A percentile compares a stretch with the other conserved stretches of the same genome.
Conservation (phyloP, 2,797 vertebrate species). For the Propithecus deckenii region DNA sequence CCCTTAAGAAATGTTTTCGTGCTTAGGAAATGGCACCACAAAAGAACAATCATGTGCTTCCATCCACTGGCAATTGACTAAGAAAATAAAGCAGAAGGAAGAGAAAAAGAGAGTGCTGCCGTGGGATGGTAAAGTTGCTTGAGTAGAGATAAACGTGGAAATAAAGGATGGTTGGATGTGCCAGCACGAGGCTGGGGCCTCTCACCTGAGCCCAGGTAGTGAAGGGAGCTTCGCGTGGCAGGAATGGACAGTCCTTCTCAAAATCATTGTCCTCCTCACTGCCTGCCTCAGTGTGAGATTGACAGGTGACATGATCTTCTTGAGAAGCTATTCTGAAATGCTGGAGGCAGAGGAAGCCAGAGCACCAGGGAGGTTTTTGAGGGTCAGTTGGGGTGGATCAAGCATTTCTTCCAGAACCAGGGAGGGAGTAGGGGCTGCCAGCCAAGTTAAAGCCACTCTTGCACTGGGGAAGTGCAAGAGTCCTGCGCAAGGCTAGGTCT, state of each 20-base stretch:
- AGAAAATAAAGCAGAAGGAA: background rate
- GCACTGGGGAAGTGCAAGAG: background rate
- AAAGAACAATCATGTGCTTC: constrained; percentile 47
- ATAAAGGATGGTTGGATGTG: too few relatives aligned
- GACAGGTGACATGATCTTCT: background rate
- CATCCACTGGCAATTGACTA: background rate
- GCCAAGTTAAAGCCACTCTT: background rate
- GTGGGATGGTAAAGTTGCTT: background rate
- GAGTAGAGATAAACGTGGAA: background rate
- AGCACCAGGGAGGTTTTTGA: background rate
- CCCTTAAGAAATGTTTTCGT: constrained; percentile 54
- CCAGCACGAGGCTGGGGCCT: accelerated
- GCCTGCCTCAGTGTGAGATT: background rate
- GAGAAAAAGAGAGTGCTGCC: background rate
- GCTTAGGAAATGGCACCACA: constrained; percentile 70
- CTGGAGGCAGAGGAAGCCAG: background rate
- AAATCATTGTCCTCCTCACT: background rate
- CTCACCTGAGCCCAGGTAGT: background rate
- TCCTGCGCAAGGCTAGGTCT: background rate
- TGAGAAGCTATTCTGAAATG: background rate
- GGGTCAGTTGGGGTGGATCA: background rate
- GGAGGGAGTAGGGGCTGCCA: background rate
- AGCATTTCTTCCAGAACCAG: background rate
- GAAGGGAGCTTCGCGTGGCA: too few relatives aligned
- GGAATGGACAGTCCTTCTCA: accelerated